phyloP scores from a whole-genome alignment of 2,888 invertebrate species.

The Philereme vetulata region DNA sequence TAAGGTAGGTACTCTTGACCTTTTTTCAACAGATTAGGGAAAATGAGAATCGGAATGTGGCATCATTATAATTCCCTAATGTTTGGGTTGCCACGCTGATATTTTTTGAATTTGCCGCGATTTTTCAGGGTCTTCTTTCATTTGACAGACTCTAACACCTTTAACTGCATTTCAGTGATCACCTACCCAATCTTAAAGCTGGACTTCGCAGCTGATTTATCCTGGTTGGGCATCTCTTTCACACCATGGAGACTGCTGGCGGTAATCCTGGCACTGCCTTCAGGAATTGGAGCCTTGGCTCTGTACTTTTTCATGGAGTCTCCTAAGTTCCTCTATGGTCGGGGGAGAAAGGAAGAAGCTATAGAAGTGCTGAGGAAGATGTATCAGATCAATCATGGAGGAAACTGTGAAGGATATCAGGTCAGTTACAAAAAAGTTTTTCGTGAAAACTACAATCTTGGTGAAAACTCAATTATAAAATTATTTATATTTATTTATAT shows the following conservation, averaged over 20 bases:
- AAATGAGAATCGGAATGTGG: too few relatives aligned
- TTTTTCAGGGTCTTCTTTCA: too few relatives aligned
- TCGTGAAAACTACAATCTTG: too few relatives aligned
- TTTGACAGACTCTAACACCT: too few relatives aligned
- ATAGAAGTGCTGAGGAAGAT: conserved; percentile 73
- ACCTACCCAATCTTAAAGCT: conserved; percentile 87
- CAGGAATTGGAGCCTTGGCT: conserved; percentile 82
- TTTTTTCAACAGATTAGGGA: too few relatives aligned
- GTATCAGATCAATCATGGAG: conserved; percentile 60
- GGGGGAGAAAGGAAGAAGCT: conserved; percentile 85
- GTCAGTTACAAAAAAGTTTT: conserved; percentile 41
- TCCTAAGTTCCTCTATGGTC: conserved; percentile 89
- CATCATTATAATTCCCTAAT: too few relatives aligned
- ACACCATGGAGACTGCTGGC: conserved; percentile 90
- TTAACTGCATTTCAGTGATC: conserved; percentile 72
- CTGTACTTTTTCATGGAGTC: conserved; percentile 88
- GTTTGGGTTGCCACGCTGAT: too few relatives aligned
- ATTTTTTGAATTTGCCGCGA: too few relatives aligned
- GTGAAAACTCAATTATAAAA: too few relatives aligned
- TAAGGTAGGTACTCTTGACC: too few relatives aligned
- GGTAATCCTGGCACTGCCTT: conserved; percentile 70
- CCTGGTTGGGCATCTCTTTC: conserved; percentile 80
- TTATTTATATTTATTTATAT: too few relatives aligned
- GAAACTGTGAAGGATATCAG: conserved; percentile 55
- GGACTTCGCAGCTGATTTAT: conserved; percentile 64